Base-by-base conservation (phyloP, 2,888 invertebrate genomes). In the Tipula vernalis region DNA sequence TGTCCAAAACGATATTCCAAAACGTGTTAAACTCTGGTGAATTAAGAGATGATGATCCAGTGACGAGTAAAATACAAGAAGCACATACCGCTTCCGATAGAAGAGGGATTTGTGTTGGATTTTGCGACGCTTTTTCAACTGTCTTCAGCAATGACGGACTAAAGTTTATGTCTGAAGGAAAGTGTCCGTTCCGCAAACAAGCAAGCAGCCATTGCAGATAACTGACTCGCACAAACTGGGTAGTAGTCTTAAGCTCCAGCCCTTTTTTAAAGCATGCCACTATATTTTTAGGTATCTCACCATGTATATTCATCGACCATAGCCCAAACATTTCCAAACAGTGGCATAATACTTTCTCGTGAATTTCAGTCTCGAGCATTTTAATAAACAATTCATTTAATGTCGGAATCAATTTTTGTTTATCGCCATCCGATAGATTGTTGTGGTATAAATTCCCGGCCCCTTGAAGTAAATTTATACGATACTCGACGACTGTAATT, bases 341-440 rank as follows among this genome's bases (percentile, higher is more conserved):
- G 89, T 95, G 95, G 88, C 96, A 94, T 86, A 98, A 92, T 0
- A 97, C 98, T 90, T 97, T 97, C 91, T 99, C 98, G 91, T 98
- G 98, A 44, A 97, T 96, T 93, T 99, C 98, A 86, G 94, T 93
- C 89, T 97, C 96, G 83, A 98, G 92, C 83, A 96, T 94, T 90
- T 96, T 96, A 39, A 95, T 92, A 90, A 96, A 95, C 89, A 95
- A 93, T 57, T 94, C 93, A 1, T 94, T 92, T 2, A 95, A 95
- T 85, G 92, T 93, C 88, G 93, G 92, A 87, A 96, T 93, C 87
- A 95, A 90, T 86, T 91, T 90, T 83, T 94, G 93, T 2, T 94
- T 92, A 86, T 93, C 92, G 36, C 92, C 92, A 2, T 93, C 93
- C 4, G 93, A 90, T 5, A 93, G 90, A 3, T 93, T 93, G 89